Evolutionary conservation across 2,888 invertebrate species (phyloP).

Genomic region (Andricus curvator): DNA sequence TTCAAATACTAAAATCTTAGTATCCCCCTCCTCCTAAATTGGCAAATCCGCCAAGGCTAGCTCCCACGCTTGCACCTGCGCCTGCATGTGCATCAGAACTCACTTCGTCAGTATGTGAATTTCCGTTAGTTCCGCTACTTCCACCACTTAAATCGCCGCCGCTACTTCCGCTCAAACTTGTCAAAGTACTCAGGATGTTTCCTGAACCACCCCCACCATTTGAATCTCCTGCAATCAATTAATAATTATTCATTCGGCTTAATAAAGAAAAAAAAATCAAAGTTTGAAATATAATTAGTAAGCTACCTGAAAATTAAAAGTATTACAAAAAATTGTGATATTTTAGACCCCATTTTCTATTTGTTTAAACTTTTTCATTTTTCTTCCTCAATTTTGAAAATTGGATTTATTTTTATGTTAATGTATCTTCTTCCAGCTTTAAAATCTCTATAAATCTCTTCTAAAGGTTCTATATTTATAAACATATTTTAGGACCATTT

Average conservation of each 20-base stretch:
- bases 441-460: too few relatives aligned
- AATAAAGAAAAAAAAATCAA: background rate
- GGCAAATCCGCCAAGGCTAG: conserved; percentile 68
- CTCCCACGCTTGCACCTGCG: conserved; percentile 57
- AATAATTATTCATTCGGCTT: background rate
- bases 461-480: too few relatives aligned
- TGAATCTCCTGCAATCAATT: conserved; percentile 45
- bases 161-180: conserved; percentile 56
- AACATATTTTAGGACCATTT: too few relatives aligned
- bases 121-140: conserved; percentile 56
- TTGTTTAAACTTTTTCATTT: too few relatives aligned
- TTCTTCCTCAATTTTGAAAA: too few relatives aligned
- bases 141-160: conserved; percentile 49
- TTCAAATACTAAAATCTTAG: conserved; percentile 9
- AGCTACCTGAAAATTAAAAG: background rate
- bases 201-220: conserved; percentile 80
- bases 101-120: conserved; percentile 46
- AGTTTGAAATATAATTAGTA: background rate
- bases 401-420: too few relatives aligned
- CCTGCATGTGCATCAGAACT: conserved; percentile 49
- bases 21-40: conserved; percentile 64
- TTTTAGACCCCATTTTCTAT: too few relatives aligned
- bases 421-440: too few relatives aligned
- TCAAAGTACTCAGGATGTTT: conserved; percentile 52
- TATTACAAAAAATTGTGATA: too few relatives aligned